Evolutionary conservation across 2,113 vertebrate species (phyloP).

Genomic region (Lota lota): DNA sequence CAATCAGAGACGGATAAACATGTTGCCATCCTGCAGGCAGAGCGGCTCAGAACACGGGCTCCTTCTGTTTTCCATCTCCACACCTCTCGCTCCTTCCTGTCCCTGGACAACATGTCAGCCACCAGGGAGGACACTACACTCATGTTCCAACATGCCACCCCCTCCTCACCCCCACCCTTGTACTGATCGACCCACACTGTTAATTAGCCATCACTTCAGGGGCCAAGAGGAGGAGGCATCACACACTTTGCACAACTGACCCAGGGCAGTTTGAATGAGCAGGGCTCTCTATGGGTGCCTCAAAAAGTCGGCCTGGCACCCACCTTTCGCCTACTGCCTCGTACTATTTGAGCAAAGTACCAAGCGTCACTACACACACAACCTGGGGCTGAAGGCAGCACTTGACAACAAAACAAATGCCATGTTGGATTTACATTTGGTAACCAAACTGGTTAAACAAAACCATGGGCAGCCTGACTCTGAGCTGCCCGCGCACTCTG

Average conservation of each 20-base stretch:
- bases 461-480: background rate
- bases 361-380: too few species aligned
- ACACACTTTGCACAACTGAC: too few species aligned
- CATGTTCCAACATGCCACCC: conserved; percentile 60
- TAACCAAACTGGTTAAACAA: conserved; percentile 34
- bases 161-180: conserved; percentile 35
- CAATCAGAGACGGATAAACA: conserved; percentile 60
- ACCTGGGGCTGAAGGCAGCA: background rate
- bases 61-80: conserved; percentile 50
- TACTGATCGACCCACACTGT: conserved; percentile 39
- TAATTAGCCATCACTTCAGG: conserved; percentile 48
- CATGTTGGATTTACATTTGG: conserved; percentile 17
- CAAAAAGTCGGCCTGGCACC: too few species aligned
- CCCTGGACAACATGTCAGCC: conserved; percentile 34
- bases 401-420: background rate
- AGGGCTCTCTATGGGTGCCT: too few species aligned
- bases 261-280: background rate
- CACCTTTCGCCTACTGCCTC: too few species aligned
- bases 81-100: conserved; percentile 23
- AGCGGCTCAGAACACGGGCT: conserved; percentile 39
- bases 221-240: background rate
- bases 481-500: conserved; percentile 4
- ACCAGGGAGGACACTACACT: conserved; percentile 32
- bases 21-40: conserved; percentile 46
- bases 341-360: background rate